Base-by-base conservation (phyloP, 2,797 vertebrate genomes). In the Diglossa cyanea region DNA sequence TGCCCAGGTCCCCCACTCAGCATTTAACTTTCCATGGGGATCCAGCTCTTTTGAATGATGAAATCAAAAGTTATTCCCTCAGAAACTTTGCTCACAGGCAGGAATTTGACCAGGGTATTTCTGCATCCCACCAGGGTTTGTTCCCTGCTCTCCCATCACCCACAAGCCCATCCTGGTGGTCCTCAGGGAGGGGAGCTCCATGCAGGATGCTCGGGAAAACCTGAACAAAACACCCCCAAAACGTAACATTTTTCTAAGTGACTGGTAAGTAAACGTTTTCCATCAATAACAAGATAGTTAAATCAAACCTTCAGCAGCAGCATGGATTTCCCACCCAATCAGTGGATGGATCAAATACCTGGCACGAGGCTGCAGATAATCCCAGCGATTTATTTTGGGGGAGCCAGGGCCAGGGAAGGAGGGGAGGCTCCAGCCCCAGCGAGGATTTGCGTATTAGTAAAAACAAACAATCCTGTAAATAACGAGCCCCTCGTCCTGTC, bases 401-500 rank as follows among this genome's bases (percentile, higher is more conserved):
- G 97, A 97, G 96, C 95, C 61, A 70, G 90, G 93, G 91, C 50
- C 37, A 89, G 96, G 94, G 80, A 82, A 97, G 97, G 96, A 80
- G 87, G 93, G 91, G 91, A 96, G 94, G 67, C 74, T 72, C 66
- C 60, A 9, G 35, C 73, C 75, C 70, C 7, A 1, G 65, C 35
- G 31, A 66, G 96, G 97, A 98, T 98, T 98, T 99, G 98, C 97
- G 97, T 98, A 98, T 94, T 94, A 98, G 98, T 76, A 98, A 98
- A 98, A 98, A 98, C 98, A 98, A 99, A 98, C 98, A 98, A 98
- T 98, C 98, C 98, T 98, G 98, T 99, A 99, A 99, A 99, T 99
- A 99, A 99, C 98, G 98, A 98, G 97, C 93, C 98, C 98, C 98
- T 98, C 98, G 94, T 98, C 98, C 98, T 98, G 98, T 98, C 98